Conservation (phyloP, 2,797 vertebrate genomes). For the Muscicapa striata region DNA sequence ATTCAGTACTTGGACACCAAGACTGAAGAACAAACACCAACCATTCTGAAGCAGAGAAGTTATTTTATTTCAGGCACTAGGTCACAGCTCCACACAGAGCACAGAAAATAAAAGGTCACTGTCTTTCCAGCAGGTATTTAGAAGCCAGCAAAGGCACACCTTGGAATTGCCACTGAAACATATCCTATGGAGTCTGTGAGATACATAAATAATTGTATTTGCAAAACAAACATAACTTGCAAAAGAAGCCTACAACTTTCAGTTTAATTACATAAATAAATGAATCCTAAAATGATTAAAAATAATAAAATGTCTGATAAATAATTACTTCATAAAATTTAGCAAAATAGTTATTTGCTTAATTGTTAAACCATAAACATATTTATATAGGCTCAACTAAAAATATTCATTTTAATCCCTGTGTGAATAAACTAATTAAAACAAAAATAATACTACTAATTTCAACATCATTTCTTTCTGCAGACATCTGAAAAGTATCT, state of each 20-base stretch:
- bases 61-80: background rate
- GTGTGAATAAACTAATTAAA: background rate
- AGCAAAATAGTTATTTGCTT: background rate
- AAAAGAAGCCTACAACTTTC: background rate
- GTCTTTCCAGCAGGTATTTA: background rate
- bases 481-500: background rate
- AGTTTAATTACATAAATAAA: background rate
- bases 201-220: background rate
- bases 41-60: background rate
- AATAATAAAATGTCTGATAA: background rate
- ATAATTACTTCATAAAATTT: background rate
- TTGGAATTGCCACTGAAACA: background rate
- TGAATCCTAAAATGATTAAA: accelerated
- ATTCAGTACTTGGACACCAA: background rate
- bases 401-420: background rate
- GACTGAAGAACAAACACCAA: background rate
- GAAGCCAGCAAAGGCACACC: background rate
- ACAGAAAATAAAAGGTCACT: background rate
- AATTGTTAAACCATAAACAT: background rate
- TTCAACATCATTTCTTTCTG: background rate
- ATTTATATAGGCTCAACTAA: background rate
- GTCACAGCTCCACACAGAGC: background rate
- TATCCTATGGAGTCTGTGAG: background rate
- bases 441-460: background rate
- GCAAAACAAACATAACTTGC: background rate